Base-by-base conservation (phyloP, 2,797 vertebrate species). In the Schizothorax lantsangensis region DNA sequence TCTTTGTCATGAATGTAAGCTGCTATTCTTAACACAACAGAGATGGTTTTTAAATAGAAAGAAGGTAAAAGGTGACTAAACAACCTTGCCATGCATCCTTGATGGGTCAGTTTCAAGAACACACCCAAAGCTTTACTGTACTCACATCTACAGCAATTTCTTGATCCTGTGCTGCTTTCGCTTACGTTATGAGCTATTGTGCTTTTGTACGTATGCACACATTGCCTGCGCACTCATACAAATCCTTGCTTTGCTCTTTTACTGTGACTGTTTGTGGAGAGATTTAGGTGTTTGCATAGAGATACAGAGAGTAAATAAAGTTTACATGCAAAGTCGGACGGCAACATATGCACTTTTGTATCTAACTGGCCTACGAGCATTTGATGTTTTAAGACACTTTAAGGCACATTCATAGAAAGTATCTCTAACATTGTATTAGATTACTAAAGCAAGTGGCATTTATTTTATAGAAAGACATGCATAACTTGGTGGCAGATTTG, bases 31-130 rank as follows among this genome's bases (percentile, higher is more conserved):
- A 62, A 26, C 52, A 40, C 30, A 62, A 33, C 11, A 23, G 38
- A 62, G 11, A 57, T 69, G 1, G 52, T 72, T 86, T 83, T 83
- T 83, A 77, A 83, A 17, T 83, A 12, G 71, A 71, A 91, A 92
- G 82, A 89, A 66, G 90, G 91, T 82, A 69, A 93, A 93, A 93
- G 90, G 91, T 93, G 89, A 92, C 72, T 73, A 78, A 73, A 38
- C 52, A 11, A 71, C 73, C 33, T 57, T 86, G 52, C 54, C 12
- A 11, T 64, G 87, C 33, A 72, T 92, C 91, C 86, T 86, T 87
- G 83, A 57, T 89, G 80, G 84, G 88, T 84, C 52, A 71, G 79
- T 80, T 68, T 85, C 77, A 84, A 69, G 30, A 80, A 71, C 54
- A 87, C 85, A 87, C 89, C 80, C 89, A 81, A 66, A 71, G 83